Evolutionary conservation across 2,797 vertebrate genomes (phyloP), one percentile per base, ranked within the genome.

Genomic region (Peromyscus attwateri): DNA sequence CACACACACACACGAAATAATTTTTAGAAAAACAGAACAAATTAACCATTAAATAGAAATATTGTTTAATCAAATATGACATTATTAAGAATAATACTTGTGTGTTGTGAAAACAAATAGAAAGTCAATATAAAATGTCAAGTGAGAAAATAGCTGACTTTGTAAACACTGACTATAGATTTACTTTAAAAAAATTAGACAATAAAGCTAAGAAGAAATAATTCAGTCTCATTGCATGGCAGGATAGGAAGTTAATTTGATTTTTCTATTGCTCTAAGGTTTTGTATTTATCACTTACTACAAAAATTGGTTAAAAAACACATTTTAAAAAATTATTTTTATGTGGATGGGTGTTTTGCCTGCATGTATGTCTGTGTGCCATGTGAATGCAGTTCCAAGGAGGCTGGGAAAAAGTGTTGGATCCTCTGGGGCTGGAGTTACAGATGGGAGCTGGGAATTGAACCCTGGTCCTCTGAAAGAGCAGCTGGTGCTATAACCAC

Each of bases 181-280:
- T 66, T 25, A 12, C 23, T 46, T 80, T n/a, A 11, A 55, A 34
- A 71, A 62, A 68, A 0, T 14, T 25, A 46, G 62, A 14, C 12
- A 82, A 64, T 75, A 79, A 84, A 95, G 10, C 31, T 68, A 82
- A 64, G 12, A 70, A 80, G 43, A 80, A 80, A 62, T 64, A 23
- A 80, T 89, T 92, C 8, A 0, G 3, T 89, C 79, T 96, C 80
- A 46, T 37, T 49, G 73, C 14, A 73, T 55, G 6, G 7, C 34
- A 43, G 73, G 25, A 8, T 87, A n/a, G 96, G 34, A 88, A 66
- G 37, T 40, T 57, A 75, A 89, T 85, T 92, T 76, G 25, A 87
- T 73, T 89, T 90, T 95, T 91, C 70, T 43, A 1, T 95, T 94
- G 60, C 62, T 91, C 85, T 87, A 68, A 76, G 73, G 6, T 92